Conservation (phyloP, 2,113 vertebrate species). For the Xyrauchen texanus region DNA sequence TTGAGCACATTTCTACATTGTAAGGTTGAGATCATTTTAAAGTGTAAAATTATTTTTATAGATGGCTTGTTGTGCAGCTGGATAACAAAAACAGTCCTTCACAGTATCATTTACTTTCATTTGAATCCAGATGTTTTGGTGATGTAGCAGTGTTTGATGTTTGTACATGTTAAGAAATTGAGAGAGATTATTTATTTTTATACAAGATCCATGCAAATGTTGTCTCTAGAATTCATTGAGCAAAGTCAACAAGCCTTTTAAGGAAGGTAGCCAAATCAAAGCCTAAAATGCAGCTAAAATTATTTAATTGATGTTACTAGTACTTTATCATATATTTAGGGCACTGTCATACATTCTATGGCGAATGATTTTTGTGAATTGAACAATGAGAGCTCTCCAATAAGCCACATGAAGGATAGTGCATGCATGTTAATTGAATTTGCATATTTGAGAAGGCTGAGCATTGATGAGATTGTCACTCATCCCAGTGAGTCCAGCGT, state of each 20-base stretch:
- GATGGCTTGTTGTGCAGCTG: not conserved
- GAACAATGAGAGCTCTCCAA: not conserved
- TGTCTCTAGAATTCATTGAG: slow-evolving; percentile 30
- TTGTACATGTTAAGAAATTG: slow-evolving; percentile 16
- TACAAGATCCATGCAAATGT: slow-evolving; percentile 35
- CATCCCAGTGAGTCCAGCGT: slow-evolving; percentile 19
- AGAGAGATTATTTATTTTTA: slow-evolving; percentile 53
- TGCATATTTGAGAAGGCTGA: slow-evolving; percentile 6
- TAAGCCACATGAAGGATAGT: not conserved
- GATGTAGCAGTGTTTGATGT: slow-evolving; percentile 8
- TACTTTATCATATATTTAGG: not conserved
- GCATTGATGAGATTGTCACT: not conserved
- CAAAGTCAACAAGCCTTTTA: slow-evolving; percentile 1
- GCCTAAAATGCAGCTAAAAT: slow-evolving; percentile 6
- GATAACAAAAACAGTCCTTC: not conserved
- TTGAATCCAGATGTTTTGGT: not conserved
- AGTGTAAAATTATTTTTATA: slow-evolving; percentile 40
- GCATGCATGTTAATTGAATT: not conserved
- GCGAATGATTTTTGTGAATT: not conserved
- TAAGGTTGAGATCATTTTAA: not conserved
- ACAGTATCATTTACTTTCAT: not conserved
- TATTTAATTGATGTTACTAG: not conserved
- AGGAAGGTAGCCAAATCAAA: not conserved
- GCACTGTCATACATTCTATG: not conserved
- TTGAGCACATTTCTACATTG: slow-evolving; percentile 47